These are phyloP conservation scores for Malacoctenus gilli DNA, from an alignment of 2,797 vertebrate species.

Conservation along the genomic window DNA sequence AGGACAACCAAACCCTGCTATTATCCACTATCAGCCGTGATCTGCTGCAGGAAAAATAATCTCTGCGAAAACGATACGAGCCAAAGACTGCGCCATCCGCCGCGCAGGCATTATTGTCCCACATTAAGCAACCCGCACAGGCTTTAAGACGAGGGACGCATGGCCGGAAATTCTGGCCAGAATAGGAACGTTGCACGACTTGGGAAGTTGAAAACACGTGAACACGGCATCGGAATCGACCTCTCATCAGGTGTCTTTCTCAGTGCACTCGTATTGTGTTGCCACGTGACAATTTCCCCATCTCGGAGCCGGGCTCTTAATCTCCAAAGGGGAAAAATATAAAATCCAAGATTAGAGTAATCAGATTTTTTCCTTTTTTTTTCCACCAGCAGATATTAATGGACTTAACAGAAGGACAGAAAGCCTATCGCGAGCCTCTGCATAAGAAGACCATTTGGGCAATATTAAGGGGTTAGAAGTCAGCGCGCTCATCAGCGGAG, in stretches of 20 bases:
- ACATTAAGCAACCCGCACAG: conserved; percentile 40
- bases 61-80: conserved; percentile 50
- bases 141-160: conserved; percentile 55
- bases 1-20: conserved; percentile 39
- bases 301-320: conserved; percentile 43
- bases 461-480: conserved; percentile 39
- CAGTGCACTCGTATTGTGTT: not conserved
- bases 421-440: conserved; percentile 5
- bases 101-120: conserved; percentile 16
- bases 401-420: conserved; percentile 31
- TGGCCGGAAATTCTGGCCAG: conserved; percentile 22
- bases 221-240: conserved; percentile 22
- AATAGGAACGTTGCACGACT: conserved; percentile 30
- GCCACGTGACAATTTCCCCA: conserved; percentile 14
- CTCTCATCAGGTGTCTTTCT: conserved; percentile 3
- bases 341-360: conserved; percentile 55
- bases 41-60: conserved; percentile 61
- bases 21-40: conserved; percentile 64
- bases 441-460: conserved; percentile 33
- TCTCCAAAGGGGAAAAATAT: conserved; percentile 33
- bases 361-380: conserved; percentile 42
- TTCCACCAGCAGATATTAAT: conserved; percentile 31
- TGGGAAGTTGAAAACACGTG: conserved; percentile 15
- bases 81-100: conserved; percentile 32
- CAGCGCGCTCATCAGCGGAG: conserved; percentile 23